Evolutionary conservation across 2,113 vertebrate species (phyloP).

Genomic region (Zosterops japonicus): DNA sequence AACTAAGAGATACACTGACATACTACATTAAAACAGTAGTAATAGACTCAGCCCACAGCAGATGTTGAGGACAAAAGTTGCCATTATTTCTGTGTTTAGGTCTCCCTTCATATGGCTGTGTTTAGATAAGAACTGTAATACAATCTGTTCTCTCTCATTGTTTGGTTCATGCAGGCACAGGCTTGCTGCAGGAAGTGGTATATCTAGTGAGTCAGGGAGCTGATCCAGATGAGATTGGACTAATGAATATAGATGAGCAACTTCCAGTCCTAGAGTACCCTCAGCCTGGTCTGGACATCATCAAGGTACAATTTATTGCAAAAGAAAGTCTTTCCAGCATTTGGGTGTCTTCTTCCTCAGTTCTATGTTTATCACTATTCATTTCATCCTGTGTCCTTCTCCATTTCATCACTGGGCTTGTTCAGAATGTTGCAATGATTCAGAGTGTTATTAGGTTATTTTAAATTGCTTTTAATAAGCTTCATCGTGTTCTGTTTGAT

Average conservation of each 20-base stretch:
- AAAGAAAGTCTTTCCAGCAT: background rate
- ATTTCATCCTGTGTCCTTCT: background rate
- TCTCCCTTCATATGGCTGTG: background rate
- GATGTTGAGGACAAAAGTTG: background rate
- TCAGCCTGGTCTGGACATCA: constrained; percentile 94
- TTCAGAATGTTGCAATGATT: background rate
- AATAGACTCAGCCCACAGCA: background rate
- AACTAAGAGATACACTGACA: background rate
- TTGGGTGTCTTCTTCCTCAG: background rate
- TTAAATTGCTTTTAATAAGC: background rate
- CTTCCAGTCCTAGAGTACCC: constrained; percentile 96
- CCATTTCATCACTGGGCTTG: background rate
- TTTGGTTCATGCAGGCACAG: constrained; percentile 82
- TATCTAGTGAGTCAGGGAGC: constrained; percentile 97
- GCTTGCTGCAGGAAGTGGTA: constrained; percentile 95
- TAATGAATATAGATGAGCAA: constrained; percentile 99
- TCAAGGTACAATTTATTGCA: constrained; percentile 83
- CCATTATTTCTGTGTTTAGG: background rate
- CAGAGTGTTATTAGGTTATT: background rate
- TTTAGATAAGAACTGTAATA: constrained; percentile 34
- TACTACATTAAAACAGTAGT: background rate
- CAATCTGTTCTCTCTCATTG: constrained; percentile 21
- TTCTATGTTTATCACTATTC: background rate
- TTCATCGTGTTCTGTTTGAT: background rate
- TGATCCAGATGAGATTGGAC: constrained; percentile 94